Evolutionary conservation across 2,797 vertebrate genomes (phyloP).

Genomic region (Tenualosa ilisha): DNA sequence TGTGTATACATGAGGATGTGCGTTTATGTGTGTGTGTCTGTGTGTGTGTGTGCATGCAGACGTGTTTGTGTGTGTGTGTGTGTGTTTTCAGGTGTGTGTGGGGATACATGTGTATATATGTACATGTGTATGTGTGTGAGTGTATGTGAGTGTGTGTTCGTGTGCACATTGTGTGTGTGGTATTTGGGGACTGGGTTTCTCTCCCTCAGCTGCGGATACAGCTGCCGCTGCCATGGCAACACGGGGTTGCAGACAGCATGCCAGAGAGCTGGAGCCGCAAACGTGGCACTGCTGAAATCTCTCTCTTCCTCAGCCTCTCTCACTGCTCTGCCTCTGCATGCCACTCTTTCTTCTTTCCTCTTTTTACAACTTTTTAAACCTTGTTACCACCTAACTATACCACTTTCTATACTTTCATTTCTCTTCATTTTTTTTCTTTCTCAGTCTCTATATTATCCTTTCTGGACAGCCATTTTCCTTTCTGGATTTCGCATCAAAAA

Average conservation of each 20-base stretch:
- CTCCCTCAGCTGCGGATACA: constrained; percentile 37
- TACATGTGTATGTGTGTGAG: constrained; percentile 9
- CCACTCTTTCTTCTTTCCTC: background rate
- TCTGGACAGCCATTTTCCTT: background rate
- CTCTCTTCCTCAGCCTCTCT: constrained; percentile 11
- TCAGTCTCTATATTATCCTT: background rate
- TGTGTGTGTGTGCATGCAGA: background rate
- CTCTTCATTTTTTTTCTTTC: background rate
- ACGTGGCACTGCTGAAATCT: constrained; percentile 40
- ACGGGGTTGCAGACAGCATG: constrained; percentile 34
- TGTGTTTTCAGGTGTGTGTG: background rate
- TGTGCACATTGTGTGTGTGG: background rate
- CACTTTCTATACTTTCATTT: background rate
- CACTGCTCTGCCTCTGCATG: background rate
- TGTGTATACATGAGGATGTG: background rate
- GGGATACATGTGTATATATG: background rate
- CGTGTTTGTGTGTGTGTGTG: constrained; percentile 17
- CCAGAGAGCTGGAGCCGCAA: constrained; percentile 28
- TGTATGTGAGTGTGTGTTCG: background rate
- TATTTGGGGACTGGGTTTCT: constrained; percentile 21
- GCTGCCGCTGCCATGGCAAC: constrained; percentile 55
- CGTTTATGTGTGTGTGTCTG: background rate
- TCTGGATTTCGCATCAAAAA: background rate
- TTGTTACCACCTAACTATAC: background rate
- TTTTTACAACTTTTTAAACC: background rate